Base-by-base conservation (phyloP, 37 sponge, comb jelly and placozoan genomes). In the Agelas oroides region DNA sequence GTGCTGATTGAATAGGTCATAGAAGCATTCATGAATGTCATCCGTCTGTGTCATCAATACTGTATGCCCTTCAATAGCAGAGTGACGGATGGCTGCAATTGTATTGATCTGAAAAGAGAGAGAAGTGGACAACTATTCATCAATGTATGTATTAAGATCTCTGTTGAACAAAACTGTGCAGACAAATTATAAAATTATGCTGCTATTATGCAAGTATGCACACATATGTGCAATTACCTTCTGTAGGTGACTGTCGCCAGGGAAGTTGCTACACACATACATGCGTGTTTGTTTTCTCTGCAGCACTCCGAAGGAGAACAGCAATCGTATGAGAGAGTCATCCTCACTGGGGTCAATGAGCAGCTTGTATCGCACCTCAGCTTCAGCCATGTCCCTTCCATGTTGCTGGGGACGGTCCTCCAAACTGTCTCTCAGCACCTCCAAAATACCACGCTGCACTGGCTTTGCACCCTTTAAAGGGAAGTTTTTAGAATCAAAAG, bases 1-100 rank as follows among this genome's bases (percentile, higher is more conserved):
- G 18, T 82, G 71, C 76, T 92, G 95, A 41, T 95, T 95, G 82
- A 95, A 91, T 25, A 95, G 84, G 53, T 95, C 95, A 63, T 95
- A 95, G 56, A 95, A 92, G 80, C 96, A 92, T 78, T 92, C 96
- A 59, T 92, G 90, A 27, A 95, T 92, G 68, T 90, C 93, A 63
- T 92, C 93, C 1, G 96, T 92, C 55, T 95, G 93, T 46, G 79
- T 86, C 90, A 95, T 86, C 38, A 95, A 73, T 0, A 90, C 93
- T 11, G 96, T 95, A 73, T 89, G 90, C 0, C 93, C 93, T 40
- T 92, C 91, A 14, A 87, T 84, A 27, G 91, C 93, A 46, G 93
- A 89, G 76, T 89, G 87, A 33, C 90, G 78, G 40, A 93, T 83
- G 2, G 90, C 90, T 21, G 94, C 86, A 57, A 93, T 89, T 0